Conservation (phyloP, 1,140 invertebrate species). For the Zaprionus nigranus region DNA sequence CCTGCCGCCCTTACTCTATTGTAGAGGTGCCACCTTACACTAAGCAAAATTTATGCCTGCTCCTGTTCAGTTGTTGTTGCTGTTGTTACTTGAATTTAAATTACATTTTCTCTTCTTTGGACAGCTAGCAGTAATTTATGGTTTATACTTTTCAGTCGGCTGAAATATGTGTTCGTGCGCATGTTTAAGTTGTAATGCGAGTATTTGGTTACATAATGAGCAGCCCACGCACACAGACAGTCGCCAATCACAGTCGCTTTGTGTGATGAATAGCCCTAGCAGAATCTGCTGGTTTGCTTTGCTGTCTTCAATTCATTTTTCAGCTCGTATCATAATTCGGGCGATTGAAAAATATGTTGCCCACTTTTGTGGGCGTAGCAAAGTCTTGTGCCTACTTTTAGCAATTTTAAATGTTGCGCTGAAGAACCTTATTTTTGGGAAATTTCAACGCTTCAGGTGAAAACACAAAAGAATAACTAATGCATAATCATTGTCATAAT, state of each 20-base stretch:
- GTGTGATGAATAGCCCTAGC: constrained; percentile 38
- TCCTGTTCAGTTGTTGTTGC: background rate
- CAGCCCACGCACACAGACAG: constrained; percentile 2
- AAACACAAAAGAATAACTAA: background rate
- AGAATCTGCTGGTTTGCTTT: background rate
- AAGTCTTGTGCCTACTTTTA: background rate
- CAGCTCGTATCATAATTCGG: constrained; percentile 16
- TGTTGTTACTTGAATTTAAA: constrained; percentile 37
- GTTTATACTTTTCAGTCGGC: constrained; percentile 4
- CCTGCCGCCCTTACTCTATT: background rate
- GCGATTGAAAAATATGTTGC: constrained; percentile 19
- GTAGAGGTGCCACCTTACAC: background rate
- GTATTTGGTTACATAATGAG: constrained; percentile 23
- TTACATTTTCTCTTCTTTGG: constrained; percentile 32
- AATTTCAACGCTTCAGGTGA: too few species aligned
- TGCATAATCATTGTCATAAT: background rate
- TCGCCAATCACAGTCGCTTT: constrained; percentile 22
- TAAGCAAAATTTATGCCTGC: constrained; percentile 37
- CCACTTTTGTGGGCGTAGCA: constrained; percentile 34
- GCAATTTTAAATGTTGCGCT: background rate
- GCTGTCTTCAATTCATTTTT: constrained; percentile 31
- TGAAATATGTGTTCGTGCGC: constrained; percentile 3
- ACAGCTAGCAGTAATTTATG: constrained; percentile 35
- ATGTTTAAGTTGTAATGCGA: constrained; percentile 18
- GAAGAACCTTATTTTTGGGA: too few species aligned